A percentile compares a stretch with the other conserved stretches of the same genome.
Evolutionary conservation across 2,113 vertebrate genomes (phyloP).

Genomic region (Capricornis sumatraensis): DNA sequence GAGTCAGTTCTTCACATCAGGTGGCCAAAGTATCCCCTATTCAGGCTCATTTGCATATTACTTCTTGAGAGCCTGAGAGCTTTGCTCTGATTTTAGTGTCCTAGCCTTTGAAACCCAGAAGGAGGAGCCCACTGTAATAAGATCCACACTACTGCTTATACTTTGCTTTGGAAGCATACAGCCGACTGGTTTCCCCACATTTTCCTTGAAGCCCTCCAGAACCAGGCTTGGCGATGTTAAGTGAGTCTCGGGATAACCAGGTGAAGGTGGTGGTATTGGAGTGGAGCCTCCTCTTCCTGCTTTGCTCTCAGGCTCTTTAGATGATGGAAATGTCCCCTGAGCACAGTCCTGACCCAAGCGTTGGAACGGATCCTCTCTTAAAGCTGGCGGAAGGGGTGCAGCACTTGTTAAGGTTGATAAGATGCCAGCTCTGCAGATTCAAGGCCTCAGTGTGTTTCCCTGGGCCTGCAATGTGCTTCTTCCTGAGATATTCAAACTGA

Average conservation of each 20-base stretch:
- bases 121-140: not conserved
- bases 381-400: not conserved
- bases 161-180: not conserved
- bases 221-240: not conserved
- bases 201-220: not conserved
- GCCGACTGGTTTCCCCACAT: not conserved
- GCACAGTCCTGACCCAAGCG: not conserved
- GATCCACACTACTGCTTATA: not conserved
- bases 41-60: not conserved
- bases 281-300: not conserved
- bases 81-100: not conserved
- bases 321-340: not conserved
- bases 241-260: not conserved
- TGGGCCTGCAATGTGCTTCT: not conserved
- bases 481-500: not conserved
- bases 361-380: not conserved
- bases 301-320: not conserved
- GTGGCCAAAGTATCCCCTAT: not conserved
- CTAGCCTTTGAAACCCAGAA: not conserved
- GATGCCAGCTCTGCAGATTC: not conserved
- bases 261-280: not conserved
- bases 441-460: not conserved
- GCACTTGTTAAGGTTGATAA: not conserved
- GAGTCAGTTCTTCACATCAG: not conserved
- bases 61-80: not conserved